These are phyloP conservation scores for Phacellophora camtschatica DNA, from an alignment of 30 jellyfish, hydroid and myxozoan genomes.

Conservation along the genomic window DNA sequence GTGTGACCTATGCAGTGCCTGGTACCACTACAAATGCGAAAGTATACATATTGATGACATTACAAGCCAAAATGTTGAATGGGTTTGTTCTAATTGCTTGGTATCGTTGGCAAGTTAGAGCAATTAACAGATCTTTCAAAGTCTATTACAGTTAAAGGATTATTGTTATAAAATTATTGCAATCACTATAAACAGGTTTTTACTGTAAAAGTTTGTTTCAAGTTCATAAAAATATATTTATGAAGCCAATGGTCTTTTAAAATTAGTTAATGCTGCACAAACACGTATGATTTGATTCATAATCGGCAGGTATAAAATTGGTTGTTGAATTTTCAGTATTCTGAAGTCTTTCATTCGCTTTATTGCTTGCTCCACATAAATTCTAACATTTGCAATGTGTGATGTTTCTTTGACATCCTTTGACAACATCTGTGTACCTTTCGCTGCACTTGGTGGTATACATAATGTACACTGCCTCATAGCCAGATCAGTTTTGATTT, in stretches of 20 bases:
- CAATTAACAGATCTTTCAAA: no score
- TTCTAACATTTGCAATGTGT: conserved; percentile 60
- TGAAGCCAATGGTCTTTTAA: conserved; percentile 5
- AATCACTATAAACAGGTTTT: no score
- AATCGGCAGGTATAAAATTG: background rate
- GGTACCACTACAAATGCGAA: conserved; percentile 58
- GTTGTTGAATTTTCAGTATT: conserved; percentile 2
- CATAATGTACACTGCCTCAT: conserved; percentile 37
- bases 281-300: background rate
- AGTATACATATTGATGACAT: conserved; percentile 13
- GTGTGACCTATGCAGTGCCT: conserved; percentile 18
- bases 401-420: conserved; percentile 28
- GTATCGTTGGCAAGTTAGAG: background rate
- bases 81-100: conserved; percentile 19
- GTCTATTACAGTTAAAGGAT: no score
- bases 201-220: background rate
- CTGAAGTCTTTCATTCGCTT: conserved; percentile 21
- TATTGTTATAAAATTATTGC: no score
- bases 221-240: background rate
- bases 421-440: conserved; percentile 54
- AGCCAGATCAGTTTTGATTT: conserved; percentile 35
- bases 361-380: conserved; percentile 57
- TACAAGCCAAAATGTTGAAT: background rate
- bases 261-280: background rate
- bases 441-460: conserved; percentile 72